Base-by-base conservation (phyloP, 2,113 vertebrate genomes). In the Pitta sordida region DNA sequence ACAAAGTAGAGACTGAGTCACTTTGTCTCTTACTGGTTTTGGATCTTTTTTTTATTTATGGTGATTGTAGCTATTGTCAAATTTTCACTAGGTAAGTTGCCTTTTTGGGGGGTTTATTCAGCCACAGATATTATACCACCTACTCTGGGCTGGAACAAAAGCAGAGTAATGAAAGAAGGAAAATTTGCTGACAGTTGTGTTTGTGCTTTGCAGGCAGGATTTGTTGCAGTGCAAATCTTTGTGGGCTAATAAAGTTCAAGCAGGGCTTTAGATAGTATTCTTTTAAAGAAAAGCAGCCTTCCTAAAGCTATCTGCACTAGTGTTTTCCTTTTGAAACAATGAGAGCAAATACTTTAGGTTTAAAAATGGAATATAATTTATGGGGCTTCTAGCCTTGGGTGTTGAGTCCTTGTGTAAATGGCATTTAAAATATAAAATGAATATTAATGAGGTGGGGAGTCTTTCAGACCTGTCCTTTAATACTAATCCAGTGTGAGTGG, bases 401-500 rank as follows among this genome's bases (percentile, higher is more conserved):
- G 58, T n/a, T 79, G 55, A 75, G 78, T 63, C 60, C 67, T 73
- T 86, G 49, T 85, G 80, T 85, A 77, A 83, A 68, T 56, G 29
- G 43, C 2, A 86, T 88, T 86, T 78, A 52, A 86, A 86, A 74
- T 83, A 49, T 49, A 34, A 92, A 94, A 96, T 96, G 17, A 94
- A 94, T 96, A 93, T 93, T 94, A 88, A 96, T 94, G 83, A 96
- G 79, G 34, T 87, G 77, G 94, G 80, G 68, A 88, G 82, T 71
- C 67, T 88, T 67, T 82, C 74, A 44, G 75, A 89, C 34, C 84
- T 92, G 94, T 95, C 95, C 96, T 97, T 97, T 95, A 83, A 20
- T 87, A 84, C 86, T 97, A 96, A 97, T 96, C 96, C 94, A 49
- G 74, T 80, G 67, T 86, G 89, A 95, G 94, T 12, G 56, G 63